A percentile compares a stretch with the other conserved stretches of the same genome.
phyloP scores from a whole-genome alignment of 1,140 invertebrate species.

The Mycetomoellerius zeteki region DNA sequence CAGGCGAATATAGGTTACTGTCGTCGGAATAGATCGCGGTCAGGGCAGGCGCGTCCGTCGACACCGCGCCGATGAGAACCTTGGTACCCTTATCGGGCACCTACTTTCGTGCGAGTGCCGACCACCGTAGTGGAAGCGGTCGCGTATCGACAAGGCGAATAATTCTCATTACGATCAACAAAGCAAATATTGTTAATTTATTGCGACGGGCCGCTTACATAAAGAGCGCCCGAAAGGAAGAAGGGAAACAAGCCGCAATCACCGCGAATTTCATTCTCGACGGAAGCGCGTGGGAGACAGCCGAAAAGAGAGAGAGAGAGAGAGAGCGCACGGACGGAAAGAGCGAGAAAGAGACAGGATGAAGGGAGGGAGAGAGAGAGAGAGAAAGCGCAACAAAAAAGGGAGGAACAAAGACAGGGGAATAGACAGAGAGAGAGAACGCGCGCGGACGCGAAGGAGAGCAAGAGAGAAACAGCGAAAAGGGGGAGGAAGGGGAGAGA shows the following conservation, averaged over 20 bases:
- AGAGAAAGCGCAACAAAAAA: not conserved
- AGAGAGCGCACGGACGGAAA: not conserved
- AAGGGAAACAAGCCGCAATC: not conserved
- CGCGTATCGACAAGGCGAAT: not conserved
- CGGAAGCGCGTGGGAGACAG: constrained; percentile 27
- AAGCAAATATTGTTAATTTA: constrained; percentile 47
- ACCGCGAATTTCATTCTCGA: constrained; percentile 30
- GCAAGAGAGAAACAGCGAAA: not conserved
- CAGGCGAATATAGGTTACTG: constrained; percentile 75
- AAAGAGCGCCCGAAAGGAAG: constrained; percentile 10
- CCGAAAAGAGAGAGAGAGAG: not conserved
- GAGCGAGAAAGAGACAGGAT: not conserved
- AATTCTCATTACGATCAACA: constrained; percentile 28
- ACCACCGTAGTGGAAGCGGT: not conserved
- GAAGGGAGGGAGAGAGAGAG: not conserved
- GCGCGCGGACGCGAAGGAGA: not conserved
- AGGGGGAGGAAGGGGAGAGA: no score
- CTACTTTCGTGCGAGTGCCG: not conserved
- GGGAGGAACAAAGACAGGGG: no score
- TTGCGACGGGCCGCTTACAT: constrained; percentile 22
- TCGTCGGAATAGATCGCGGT: constrained; percentile 73
- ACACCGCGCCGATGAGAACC: constrained; percentile 54
- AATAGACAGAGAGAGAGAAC: no score
- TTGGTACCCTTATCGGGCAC: constrained; percentile 29
- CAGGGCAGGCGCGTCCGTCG: constrained; percentile 64